These are phyloP conservation scores for Ictalurus furcatus DNA, from an alignment of 2,113 vertebrate genomes.

Conservation along the genomic window DNA sequence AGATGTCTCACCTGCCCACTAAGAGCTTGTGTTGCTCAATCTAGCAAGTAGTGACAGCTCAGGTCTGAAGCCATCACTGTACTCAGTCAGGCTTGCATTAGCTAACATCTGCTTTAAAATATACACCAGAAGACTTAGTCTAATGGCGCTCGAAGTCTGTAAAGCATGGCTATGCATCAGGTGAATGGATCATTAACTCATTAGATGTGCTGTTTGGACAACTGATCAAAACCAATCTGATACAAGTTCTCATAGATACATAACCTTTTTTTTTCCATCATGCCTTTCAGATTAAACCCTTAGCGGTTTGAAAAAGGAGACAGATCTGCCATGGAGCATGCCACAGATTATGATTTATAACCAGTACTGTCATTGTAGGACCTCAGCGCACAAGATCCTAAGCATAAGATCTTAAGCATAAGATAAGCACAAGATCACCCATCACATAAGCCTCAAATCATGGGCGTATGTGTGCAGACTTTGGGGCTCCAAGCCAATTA, in stretches of 20 bases:
- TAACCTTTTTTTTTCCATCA: slow-evolving; percentile 25
- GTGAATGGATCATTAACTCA: slow-evolving; percentile 40
- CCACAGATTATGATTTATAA: slow-evolving; percentile 33
- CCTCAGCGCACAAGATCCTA: no score
- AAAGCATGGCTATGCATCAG: slow-evolving; percentile 4
- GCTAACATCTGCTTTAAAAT: slow-evolving; percentile 31
- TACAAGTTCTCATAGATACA: not conserved
- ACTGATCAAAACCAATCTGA: slow-evolving; percentile 41
- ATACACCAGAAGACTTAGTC: slow-evolving; percentile 20
- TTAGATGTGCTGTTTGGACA: slow-evolving; percentile 38
- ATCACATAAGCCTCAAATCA: no score
- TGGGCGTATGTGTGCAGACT: no score
- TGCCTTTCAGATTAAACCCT: slow-evolving; percentile 16
- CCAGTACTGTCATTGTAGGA: not conserved
- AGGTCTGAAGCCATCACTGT: slow-evolving; percentile 41
- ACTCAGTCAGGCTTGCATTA: slow-evolving; percentile 55
- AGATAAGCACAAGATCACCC: no score
- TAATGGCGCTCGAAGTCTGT: slow-evolving; percentile 38
- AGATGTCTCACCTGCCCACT: not conserved
- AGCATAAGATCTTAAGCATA: no score
- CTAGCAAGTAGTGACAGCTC: slow-evolving; percentile 54
- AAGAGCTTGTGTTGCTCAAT: not conserved
- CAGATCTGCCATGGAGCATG: not conserved
- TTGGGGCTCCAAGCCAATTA: no score
- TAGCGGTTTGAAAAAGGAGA: slow-evolving; percentile 36